A percentile compares a stretch with the other conserved stretches of the same genome.
These are phyloP conservation scores for Miichthys miiuy DNA, from an alignment of 2,797 vertebrate species.

Conservation along the genomic window DNA sequence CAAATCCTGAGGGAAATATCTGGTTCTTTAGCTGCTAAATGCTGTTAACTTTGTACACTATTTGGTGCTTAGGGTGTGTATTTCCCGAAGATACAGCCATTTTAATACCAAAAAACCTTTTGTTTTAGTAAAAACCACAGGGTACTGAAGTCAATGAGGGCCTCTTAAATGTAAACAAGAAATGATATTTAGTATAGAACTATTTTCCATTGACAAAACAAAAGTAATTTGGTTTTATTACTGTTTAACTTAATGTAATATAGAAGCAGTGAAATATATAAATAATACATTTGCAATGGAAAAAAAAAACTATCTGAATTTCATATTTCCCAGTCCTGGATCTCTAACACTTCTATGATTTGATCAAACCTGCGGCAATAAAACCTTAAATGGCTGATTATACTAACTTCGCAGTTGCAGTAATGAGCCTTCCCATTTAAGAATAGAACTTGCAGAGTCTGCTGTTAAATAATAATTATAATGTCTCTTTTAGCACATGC, in stretches of 20 bases:
- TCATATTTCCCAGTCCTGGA: background rate
- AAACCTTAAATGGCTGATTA: background rate
- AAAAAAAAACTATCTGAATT: background rate
- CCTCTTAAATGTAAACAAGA: background rate
- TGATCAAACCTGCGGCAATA: conserved; percentile 9
- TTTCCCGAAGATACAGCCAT: background rate
- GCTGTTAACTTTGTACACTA: background rate
- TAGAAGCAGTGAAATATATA: background rate
- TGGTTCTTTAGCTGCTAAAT: background rate
- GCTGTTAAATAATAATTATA: conserved; percentile 27
- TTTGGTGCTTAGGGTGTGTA: background rate
- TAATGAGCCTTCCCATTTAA: conserved; percentile 23
- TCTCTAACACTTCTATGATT: background rate
- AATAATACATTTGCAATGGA: background rate
- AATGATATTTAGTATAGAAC: background rate
- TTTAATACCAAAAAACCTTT: background rate
- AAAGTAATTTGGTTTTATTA: background rate
- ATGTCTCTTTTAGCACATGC: conserved; percentile 22
- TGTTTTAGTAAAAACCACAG: background rate
- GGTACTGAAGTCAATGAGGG: background rate
- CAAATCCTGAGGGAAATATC: background rate
- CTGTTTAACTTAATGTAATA: background rate
- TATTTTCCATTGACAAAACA: background rate
- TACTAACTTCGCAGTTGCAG: background rate
- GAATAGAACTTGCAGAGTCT: conserved; percentile 8